Evolutionary conservation across 2,888 invertebrate species (phyloP).

Genomic region (Drosophila birchii): DNA sequence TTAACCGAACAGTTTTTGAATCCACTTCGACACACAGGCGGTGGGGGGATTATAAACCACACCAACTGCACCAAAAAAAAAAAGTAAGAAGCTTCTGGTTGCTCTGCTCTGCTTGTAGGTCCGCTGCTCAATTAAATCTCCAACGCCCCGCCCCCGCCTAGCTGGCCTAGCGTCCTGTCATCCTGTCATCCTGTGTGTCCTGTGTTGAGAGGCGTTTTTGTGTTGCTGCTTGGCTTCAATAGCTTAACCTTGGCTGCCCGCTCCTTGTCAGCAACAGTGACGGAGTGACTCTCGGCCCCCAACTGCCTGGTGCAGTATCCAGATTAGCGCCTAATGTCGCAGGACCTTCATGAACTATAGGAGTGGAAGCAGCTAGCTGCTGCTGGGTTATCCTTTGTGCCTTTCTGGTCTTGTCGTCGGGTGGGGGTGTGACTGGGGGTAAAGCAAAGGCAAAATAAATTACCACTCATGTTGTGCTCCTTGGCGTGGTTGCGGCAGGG

Average conservation of each 20-base stretch:
- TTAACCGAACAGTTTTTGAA: conserved; percentile 45
- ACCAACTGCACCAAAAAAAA: not conserved
- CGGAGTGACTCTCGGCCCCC: no score
- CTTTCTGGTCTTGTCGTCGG: conserved; percentile 21
- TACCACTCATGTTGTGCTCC: conserved; percentile 64
- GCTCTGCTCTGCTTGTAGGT: no score
- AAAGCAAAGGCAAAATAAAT: conserved; percentile 78
- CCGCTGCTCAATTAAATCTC: conserved; percentile 83
- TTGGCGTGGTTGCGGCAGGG: conserved; percentile 29
- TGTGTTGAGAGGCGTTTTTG: conserved; percentile 9
- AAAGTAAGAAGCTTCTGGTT: not conserved
- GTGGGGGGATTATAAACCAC: conserved; percentile 6
- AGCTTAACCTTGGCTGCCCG: conserved; percentile 54
- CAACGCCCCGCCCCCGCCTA: conserved; percentile 27
- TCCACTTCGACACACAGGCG: not conserved
- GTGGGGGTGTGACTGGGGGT: conserved; percentile 42
- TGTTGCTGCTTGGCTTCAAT: conserved; percentile 13
- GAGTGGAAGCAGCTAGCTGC: not conserved
- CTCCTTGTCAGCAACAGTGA: no score
- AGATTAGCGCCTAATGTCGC: conserved; percentile 71
- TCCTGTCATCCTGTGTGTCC: conserved; percentile 19
- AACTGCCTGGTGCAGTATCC: conserved; percentile 49
- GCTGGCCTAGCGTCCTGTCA: conserved; percentile 3
- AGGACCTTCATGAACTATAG: not conserved
- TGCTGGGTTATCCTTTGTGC: conserved; percentile 22